These are phyloP conservation scores for Frankliniella fusca DNA, from an alignment of 2,888 invertebrate species.

Conservation along the genomic window DNA sequence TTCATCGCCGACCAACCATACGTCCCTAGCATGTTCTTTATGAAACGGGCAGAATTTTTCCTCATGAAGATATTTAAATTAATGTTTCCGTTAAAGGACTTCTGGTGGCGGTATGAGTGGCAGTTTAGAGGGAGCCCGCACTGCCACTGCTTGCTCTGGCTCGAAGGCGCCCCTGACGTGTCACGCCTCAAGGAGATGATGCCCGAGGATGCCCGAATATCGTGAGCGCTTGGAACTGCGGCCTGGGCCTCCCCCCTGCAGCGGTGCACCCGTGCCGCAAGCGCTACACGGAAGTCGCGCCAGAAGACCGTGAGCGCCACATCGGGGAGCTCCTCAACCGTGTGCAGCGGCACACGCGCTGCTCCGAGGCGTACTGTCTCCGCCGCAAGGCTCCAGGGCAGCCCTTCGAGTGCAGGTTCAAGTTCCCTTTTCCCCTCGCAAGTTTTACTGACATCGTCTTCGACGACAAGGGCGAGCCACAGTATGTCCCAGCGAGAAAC, in stretches of 20 bases:
- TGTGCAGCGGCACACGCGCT: conserved; percentile 32
- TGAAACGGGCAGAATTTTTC: background rate
- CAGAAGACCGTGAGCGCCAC: conserved; percentile 12
- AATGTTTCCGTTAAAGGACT: conserved; percentile 29
- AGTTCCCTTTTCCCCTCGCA: conserved; percentile 31
- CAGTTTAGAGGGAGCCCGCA: conserved; percentile 38
- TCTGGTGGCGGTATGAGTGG: conserved; percentile 33
- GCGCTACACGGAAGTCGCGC: conserved; percentile 3
- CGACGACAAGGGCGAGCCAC: background rate
- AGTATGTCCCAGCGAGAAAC: conserved; percentile 31
- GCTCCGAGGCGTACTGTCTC: conserved; percentile 31
- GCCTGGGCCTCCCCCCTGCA: conserved; percentile 29
- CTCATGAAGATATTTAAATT: background rate
- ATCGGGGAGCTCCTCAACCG: conserved; percentile 20
- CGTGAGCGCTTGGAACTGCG: conserved; percentile 33
- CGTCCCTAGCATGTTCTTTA: background rate
- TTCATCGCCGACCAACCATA: background rate
- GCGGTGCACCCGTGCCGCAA: conserved; percentile 34
- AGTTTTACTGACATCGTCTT: background rate
- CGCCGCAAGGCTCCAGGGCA: conserved; percentile 28
- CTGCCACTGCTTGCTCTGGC: conserved; percentile 37
- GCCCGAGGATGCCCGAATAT: conserved; percentile 21
- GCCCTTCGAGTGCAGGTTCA: conserved; percentile 30
- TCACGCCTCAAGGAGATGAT: conserved; percentile 13
- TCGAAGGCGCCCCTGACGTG: conserved; percentile 35